Percentiles rank a stretch among this genome's conserved stretches.
Evolutionary conservation across 2,113 vertebrate genomes (phyloP).

Genomic region (Dipodomys merriami): DNA sequence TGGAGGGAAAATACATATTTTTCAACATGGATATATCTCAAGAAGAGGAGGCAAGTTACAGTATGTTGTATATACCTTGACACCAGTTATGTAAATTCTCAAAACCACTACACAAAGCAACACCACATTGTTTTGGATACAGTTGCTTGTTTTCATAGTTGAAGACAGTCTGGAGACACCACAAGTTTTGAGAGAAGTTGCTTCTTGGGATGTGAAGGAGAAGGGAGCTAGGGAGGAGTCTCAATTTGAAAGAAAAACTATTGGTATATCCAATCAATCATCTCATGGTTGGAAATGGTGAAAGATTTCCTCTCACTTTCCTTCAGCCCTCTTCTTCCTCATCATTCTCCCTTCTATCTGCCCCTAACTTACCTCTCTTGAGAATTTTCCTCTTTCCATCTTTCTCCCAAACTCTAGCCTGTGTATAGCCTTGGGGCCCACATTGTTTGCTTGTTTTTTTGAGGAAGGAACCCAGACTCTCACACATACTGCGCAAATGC

Average conservation of each 20-base stretch:
- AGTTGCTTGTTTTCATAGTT: not conserved
- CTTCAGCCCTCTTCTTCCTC: too few species aligned
- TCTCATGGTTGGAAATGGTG: not conserved
- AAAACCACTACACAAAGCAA: conserved; percentile 27
- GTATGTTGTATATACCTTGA: not conserved
- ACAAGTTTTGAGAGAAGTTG: not conserved
- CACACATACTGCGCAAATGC: not conserved
- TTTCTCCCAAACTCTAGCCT: not conserved
- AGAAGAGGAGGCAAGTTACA: conserved; percentile 30
- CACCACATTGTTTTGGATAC: conserved; percentile 46
- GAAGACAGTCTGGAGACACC: conserved; percentile 7
- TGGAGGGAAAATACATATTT: not conserved
- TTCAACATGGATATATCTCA: not conserved
- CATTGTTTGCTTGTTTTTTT: too few species aligned
- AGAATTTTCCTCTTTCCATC: not conserved
- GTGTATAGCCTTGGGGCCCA: not conserved
- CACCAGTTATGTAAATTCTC: conserved; percentile 8
- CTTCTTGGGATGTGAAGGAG: not conserved
- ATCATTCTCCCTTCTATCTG: too few species aligned
- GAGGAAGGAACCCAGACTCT: not conserved
- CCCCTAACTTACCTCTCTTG: not conserved
- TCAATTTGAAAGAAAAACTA: not conserved
- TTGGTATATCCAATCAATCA: not conserved
- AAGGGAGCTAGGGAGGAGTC: not conserved
- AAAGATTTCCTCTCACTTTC: not conserved